Evolutionary conservation across 2,888 invertebrate species (phyloP), one percentile per base, ranked within the genome.

Genomic region (Alloscopus bannaensis): DNA sequence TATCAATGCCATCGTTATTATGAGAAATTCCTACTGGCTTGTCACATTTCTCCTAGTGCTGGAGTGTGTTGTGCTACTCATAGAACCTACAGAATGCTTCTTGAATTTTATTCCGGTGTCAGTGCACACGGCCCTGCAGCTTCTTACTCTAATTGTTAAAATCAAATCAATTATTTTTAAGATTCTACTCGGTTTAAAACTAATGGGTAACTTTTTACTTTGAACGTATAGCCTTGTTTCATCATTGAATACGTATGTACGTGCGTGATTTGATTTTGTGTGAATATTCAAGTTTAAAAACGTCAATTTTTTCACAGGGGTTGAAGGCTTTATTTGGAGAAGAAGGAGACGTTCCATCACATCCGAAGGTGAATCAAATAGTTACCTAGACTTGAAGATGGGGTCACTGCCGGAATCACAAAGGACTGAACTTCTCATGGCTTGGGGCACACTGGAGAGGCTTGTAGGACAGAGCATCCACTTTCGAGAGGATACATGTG

Each of bases 81-180:
- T 78, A 62, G 60, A 73, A 69, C 75, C 81, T 26, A 42, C 73
- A 29, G 81, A 81, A 73, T 81, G 81, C 40, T 70, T 81, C 31
- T 65, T 80, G 1, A 72, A 73, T 31, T 72, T 82, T 42, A 82
- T 84, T 65, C 83, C 84, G 36, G 65, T 80, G 57, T 71, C 70
- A 69, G 81, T 84, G 31, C 79, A 78, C 11, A 81, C 84, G 20
- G 84, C 83, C 26, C 79, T 84, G 52, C 81, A 83, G 20, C 40
- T 84, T 18, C 80, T 84, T 24, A 83, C 82, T 18, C 72, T 83
- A 16, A 66, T 83, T 62, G 84, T 83, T 50, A 84, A 84, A 76
- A 77, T 83, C 28, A 84, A 84, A 76, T 83, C 83, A 24, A 69
- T 83, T 52, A 80, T 81, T 66, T 65, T 84, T 64, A 84, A 84